phyloP scores from a whole-genome alignment of 2,797 vertebrate genomes.

The Malacoraja senta region DNA sequence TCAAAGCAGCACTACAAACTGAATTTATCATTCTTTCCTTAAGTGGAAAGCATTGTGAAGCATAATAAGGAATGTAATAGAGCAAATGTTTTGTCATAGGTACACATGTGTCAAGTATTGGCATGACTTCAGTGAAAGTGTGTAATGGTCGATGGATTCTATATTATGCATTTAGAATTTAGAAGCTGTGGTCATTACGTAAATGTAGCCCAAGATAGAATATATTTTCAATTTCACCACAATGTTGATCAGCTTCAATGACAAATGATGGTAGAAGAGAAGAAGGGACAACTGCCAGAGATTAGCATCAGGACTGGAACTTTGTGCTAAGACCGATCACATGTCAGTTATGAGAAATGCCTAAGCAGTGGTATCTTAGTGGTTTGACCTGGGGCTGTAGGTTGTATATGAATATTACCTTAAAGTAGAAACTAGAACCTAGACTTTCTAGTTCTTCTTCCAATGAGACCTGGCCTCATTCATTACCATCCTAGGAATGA shows the following conservation, averaged over 20 bases:
- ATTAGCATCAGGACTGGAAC: background rate
- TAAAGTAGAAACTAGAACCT: background rate
- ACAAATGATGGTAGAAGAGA: background rate
- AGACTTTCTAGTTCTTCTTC: background rate
- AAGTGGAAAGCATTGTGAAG: background rate
- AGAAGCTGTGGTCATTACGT: background rate
- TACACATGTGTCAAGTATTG: background rate
- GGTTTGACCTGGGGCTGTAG: background rate
- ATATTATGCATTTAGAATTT: background rate
- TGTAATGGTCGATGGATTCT: too few species aligned
- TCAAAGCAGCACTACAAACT: background rate
- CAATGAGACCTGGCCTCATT: background rate
- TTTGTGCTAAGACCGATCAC: background rate
- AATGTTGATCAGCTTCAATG: background rate
- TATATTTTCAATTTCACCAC: background rate
- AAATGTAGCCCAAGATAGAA: background rate
- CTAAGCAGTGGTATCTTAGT: background rate
- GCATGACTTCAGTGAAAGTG: background rate
- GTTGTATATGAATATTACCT: too few species aligned
- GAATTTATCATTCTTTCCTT: background rate
- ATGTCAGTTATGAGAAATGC: background rate
- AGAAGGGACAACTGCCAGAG: background rate
- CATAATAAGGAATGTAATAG: background rate
- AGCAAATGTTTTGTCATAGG: background rate
- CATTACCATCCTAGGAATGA: background rate